Conservation (phyloP, 30 jellyfish, hydroid and myxozoan genomes). For the Rhopilema esculentum region DNA sequence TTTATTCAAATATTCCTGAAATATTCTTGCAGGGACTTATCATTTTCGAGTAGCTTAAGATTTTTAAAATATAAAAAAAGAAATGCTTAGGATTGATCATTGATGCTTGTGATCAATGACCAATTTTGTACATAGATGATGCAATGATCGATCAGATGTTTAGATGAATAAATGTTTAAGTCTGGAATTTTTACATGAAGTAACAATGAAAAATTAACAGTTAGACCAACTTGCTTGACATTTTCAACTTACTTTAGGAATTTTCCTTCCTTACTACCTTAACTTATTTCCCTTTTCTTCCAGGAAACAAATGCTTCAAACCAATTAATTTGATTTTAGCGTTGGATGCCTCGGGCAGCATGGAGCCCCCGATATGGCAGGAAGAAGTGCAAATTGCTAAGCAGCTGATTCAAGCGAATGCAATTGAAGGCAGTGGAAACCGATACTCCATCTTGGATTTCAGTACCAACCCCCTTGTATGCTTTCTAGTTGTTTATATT, state of each 20-base stretch:
- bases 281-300: background rate
- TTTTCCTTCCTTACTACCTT: background rate
- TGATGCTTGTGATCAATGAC: no score
- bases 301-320: conserved; percentile 59
- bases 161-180: no score
- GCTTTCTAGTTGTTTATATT: background rate
- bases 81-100: no score
- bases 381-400: conserved; percentile 42
- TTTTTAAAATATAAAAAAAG: no score
- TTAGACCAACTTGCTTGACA: no score
- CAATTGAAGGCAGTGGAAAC: conserved; percentile 17
- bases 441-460: conserved; percentile 46
- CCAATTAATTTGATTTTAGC: conserved; percentile 23
- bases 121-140: no score
- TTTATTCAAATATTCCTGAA: no score
- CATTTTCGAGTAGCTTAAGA: no score
- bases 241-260: background rate
- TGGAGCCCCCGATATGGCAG: conserved; percentile 49
- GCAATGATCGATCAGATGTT: no score
- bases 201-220: no score
- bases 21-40: no score
- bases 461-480: conserved; percentile 49
- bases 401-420: conserved; percentile 21
- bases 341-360: conserved; percentile 71
- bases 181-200: no score